Evolutionary conservation across 2,888 invertebrate species (phyloP).

Genomic region (Cryptosula pallasiana): DNA sequence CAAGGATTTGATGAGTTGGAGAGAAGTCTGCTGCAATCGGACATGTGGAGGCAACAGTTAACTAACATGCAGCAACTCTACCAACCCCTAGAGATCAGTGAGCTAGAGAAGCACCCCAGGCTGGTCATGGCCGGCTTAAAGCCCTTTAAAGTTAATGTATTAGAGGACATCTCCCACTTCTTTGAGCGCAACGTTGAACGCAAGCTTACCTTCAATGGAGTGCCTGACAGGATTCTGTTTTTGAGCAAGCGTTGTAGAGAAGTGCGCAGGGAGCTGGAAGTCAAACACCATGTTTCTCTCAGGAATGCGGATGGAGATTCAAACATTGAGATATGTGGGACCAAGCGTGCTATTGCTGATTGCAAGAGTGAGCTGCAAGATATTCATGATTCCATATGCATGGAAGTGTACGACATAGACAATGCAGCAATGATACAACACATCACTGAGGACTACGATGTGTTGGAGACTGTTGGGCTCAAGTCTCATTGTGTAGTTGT

Average conservation of each 20-base stretch:
- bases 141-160: not conserved
- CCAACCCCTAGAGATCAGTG: not conserved
- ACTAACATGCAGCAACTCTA: not conserved
- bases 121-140: not conserved
- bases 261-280: not conserved
- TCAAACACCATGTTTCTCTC: not conserved
- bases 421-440: not conserved
- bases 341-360: not conserved
- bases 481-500: not conserved
- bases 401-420: not conserved
- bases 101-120: not conserved
- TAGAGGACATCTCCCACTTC: not conserved
- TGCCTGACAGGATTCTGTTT: not conserved
- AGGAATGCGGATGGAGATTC: not conserved
- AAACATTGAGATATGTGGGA: not conserved
- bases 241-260: not conserved
- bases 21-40: not conserved
- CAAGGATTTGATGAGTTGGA: conserved; percentile 7
- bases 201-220: not conserved
- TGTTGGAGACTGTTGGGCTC: not conserved
- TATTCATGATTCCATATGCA: not conserved
- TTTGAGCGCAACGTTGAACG: not conserved
- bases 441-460: not conserved
- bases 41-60: not conserved
- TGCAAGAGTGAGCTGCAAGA: not conserved